These are phyloP conservation scores for Pseudorhombus dupliciocellatus DNA, from an alignment of 2,113 vertebrate species.

Conservation along the genomic window DNA sequence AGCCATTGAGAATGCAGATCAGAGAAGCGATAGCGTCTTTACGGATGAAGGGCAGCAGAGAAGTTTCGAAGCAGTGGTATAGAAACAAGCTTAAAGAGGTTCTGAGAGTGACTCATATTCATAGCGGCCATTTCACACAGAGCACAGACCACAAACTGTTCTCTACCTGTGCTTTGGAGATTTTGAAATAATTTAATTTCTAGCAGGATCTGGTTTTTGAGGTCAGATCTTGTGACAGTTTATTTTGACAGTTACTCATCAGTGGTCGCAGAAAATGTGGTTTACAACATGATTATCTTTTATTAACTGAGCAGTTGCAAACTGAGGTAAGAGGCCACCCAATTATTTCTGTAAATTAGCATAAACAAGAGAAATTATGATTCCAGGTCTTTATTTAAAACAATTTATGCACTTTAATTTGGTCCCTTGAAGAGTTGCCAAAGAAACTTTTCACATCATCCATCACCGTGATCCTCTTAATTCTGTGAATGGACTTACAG, in stretches of 20 bases:
- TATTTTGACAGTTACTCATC: too few species aligned
- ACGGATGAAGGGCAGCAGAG: conserved; percentile 16
- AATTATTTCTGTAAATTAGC: background rate
- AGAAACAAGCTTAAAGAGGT: background rate
- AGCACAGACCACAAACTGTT: background rate
- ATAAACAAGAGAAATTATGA: background rate
- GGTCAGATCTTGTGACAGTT: too few species aligned
- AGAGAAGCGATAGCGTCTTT: conserved; percentile 22
- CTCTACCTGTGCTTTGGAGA: background rate
- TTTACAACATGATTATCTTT: too few species aligned
- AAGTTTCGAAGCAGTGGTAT: background rate
- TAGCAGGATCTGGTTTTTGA: background rate
- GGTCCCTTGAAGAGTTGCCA: background rate
- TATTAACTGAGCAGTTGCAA: too few species aligned
- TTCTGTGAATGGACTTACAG: background rate
- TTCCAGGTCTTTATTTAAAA: background rate
- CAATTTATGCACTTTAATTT: background rate
- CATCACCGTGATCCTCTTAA: background rate
- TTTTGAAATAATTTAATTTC: background rate
- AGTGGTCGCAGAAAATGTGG: too few species aligned
- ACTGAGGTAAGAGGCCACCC: too few species aligned
- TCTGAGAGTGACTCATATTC: background rate
- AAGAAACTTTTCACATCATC: background rate
- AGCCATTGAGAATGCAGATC: conserved; percentile 28
- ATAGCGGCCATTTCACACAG: background rate